These are phyloP conservation scores for Lepidochitona cinerea DNA, from an alignment of 2,888 invertebrate genomes.

Conservation along the genomic window DNA sequence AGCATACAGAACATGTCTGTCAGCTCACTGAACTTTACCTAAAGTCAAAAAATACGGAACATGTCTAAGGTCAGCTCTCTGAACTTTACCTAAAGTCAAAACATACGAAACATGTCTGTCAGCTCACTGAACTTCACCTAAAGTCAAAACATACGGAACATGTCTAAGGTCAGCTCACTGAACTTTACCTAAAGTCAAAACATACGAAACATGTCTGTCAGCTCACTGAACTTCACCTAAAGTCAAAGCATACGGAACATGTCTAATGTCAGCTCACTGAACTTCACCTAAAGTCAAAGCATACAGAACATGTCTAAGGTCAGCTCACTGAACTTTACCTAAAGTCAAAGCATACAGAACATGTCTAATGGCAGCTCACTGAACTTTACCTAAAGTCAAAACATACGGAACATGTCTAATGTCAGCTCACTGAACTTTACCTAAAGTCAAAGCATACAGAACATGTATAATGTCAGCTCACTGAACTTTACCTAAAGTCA, in stretches of 20 bases:
- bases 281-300: background rate
- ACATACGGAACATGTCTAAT: background rate
- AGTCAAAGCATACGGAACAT: background rate
- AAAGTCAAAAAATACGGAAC: background rate
- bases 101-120: background rate
- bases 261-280: background rate
- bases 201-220: background rate
- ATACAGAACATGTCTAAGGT: background rate
- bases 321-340: background rate
- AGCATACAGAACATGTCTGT: background rate
- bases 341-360: background rate
- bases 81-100: background rate
- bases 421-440: background rate
- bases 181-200: background rate
- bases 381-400: background rate
- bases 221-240: background rate
- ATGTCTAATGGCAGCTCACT: background rate
- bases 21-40: background rate
- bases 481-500: background rate
- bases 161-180: background rate
- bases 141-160: background rate
- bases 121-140: background rate
- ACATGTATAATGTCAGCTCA: background rate
- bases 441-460: background rate
- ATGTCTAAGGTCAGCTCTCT: background rate